These are phyloP conservation scores for Novumbra hubbsi DNA, from an alignment of 2,797 vertebrate species.

Conservation along the genomic window DNA sequence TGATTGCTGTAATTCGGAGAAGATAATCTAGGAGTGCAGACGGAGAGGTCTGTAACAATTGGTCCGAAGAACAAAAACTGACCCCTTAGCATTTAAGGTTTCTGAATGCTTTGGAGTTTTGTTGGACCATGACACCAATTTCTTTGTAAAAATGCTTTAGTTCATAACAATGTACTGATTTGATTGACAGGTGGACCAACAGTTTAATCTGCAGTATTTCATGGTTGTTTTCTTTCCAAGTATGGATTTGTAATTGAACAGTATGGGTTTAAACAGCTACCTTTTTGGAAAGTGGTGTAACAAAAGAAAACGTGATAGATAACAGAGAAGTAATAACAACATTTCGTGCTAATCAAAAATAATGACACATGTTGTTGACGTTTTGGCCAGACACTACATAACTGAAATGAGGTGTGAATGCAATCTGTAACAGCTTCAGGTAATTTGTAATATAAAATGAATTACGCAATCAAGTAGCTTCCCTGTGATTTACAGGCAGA, in stretches of 20 bases:
- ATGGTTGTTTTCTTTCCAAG: not conserved
- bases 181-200: not conserved
- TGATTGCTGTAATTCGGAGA: slow-evolving; percentile 23
- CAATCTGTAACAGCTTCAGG: slow-evolving; percentile 30
- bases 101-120: too few species aligned
- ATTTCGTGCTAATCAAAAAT: not conserved
- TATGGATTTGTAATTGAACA: too few species aligned
- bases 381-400: not conserved
- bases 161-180: not conserved
- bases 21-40: not conserved
- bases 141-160: not conserved
- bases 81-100: not conserved
- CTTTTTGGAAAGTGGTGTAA: not conserved
- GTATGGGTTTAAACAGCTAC: not conserved
- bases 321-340: slow-evolving; percentile 1
- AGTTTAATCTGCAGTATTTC: not conserved
- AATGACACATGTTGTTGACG: not conserved
- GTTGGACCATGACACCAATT: too few species aligned
- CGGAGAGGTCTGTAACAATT: not conserved
- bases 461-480: slow-evolving; percentile 49
- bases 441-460: slow-evolving; percentile 28
- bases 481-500: slow-evolving; percentile 35
- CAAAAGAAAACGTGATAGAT: not conserved
- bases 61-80: slow-evolving; percentile 16
- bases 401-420: slow-evolving; percentile 10